phyloP scores from a whole-genome alignment of 2,113 vertebrate species.

The Laticauda laticaudata region DNA sequence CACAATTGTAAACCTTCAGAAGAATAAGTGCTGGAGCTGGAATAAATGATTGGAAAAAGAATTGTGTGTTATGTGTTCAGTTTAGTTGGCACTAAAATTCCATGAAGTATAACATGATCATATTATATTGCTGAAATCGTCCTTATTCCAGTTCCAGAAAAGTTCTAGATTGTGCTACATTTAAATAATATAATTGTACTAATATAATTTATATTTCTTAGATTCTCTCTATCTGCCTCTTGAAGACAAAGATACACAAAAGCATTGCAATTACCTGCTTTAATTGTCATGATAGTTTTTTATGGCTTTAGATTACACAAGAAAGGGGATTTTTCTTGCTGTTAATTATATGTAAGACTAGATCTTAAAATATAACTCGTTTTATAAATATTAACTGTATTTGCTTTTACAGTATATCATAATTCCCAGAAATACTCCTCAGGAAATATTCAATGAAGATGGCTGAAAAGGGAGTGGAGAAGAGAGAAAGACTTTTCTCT shows the following conservation, averaged over 20 bases:
- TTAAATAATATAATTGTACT: background rate
- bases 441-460: background rate
- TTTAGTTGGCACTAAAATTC: background rate
- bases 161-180: background rate
- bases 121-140: background rate
- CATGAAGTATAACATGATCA: background rate
- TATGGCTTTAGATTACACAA: background rate
- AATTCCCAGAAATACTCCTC: background rate
- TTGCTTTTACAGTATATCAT: background rate
- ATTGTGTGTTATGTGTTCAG: background rate
- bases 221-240: background rate
- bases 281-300: background rate
- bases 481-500: background rate
- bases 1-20: background rate
- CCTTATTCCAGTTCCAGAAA: too few relatives aligned
- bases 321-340: background rate
- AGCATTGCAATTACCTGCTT: background rate
- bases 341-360: background rate
- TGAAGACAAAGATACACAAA: background rate
- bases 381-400: background rate
- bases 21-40: background rate
- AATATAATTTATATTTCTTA: background rate
- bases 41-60: background rate
- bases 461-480: background rate
- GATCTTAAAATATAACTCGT: background rate